These are phyloP conservation scores for Mythimna albipuncta DNA, from an alignment of 2,888 invertebrate genomes.

Conservation along the genomic window DNA sequence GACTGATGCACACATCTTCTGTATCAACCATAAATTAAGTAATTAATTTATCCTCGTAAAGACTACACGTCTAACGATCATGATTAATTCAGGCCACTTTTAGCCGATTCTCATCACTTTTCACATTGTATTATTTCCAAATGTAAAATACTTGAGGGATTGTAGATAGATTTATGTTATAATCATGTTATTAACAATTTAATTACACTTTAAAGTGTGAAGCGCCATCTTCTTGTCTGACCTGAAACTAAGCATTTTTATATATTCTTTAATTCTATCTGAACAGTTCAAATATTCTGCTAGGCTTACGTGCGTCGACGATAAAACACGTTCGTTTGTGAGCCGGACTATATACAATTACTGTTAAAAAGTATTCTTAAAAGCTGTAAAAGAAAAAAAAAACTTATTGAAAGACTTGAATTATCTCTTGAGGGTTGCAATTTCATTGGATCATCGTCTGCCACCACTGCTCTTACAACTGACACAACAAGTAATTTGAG, in stretches of 20 bases:
- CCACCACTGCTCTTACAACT: background rate
- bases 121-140: constrained; percentile 40
- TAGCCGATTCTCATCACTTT: background rate
- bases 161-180: constrained; percentile 45
- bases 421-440: background rate
- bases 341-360: background rate
- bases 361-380: constrained; percentile 6
- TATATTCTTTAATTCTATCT: constrained; percentile 14
- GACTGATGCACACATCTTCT: background rate
- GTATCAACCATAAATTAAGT: background rate
- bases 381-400: background rate
- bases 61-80: background rate
- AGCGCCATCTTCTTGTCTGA: constrained; percentile 42
- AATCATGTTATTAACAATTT: constrained; percentile 35
- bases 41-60: background rate
- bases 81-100: background rate
- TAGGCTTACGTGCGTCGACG: too few species aligned
- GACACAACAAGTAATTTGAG: background rate
- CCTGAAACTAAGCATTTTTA: constrained; percentile 20
- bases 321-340: background rate
- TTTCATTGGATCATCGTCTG: constrained; percentile 5
- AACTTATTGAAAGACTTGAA: background rate
- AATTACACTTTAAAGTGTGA: constrained; percentile 16
- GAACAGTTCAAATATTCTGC: background rate
- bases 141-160: constrained; percentile 24